phyloP scores from a whole-genome alignment of 2,113 vertebrate species.

The Oenanthe melanoleuca region DNA sequence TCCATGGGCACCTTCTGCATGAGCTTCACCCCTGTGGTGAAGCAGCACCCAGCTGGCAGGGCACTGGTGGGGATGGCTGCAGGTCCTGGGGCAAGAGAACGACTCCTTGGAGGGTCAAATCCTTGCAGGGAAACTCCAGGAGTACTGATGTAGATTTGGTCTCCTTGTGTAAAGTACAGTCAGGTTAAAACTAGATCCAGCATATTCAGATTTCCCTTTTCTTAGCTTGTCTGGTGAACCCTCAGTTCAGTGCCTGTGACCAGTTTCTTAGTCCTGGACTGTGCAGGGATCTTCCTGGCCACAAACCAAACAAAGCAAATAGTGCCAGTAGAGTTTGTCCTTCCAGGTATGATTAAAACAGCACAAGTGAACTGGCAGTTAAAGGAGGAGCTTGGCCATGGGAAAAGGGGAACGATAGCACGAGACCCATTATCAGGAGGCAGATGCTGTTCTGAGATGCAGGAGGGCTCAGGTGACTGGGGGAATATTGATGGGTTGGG shows the following conservation, averaged over 20 bases:
- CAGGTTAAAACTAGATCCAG: not conserved
- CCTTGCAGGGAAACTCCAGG: not conserved
- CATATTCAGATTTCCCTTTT: not conserved
- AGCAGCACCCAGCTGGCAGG: not conserved
- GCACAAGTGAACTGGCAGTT: not conserved
- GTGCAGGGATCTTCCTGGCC: not conserved
- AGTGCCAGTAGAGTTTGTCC: constrained; percentile 11
- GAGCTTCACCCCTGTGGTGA: not conserved
- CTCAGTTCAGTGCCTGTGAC: not conserved
- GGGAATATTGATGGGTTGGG: not conserved
- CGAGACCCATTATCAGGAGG: not conserved
- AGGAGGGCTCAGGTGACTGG: not conserved
- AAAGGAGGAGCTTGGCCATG: constrained; percentile 8
- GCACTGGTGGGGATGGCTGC: no score
- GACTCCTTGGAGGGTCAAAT: not conserved
- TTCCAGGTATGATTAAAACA: not conserved
- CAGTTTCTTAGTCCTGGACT: not conserved
- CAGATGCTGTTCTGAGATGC: not conserved
- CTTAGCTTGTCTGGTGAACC: not conserved
- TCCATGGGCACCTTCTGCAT: fast-evolving
- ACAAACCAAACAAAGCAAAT: not conserved
- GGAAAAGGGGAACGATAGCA: not conserved
- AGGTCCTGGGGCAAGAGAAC: not conserved
- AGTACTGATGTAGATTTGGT: not conserved
- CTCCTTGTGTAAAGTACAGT: not conserved